phyloP scores from a whole-genome alignment of 2,797 vertebrate species.

The Gila robusta region DNA sequence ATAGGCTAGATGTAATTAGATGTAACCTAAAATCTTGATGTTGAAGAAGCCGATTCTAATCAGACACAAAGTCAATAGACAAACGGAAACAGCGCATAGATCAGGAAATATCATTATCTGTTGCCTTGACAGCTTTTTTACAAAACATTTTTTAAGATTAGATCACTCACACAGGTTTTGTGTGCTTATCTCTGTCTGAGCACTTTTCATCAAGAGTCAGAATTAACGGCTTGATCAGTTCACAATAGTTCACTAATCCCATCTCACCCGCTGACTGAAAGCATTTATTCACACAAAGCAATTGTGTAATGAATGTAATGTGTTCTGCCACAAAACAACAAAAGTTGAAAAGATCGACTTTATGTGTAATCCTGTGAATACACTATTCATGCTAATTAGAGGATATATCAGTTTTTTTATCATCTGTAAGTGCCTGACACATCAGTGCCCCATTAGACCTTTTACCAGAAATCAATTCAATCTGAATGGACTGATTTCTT shows the following conservation, averaged over 20 bases:
- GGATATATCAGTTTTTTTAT: constrained; percentile 4
- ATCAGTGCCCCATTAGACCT: constrained; percentile 4
- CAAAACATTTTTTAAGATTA: constrained; percentile 41
- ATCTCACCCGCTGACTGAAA: constrained; percentile 23
- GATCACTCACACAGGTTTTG: neutral
- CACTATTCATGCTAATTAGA: neutral
- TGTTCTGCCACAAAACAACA: neutral
- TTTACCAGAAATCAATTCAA: constrained; percentile 30
- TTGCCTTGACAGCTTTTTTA: constrained; percentile 20
- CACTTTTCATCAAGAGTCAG: constrained; percentile 14
- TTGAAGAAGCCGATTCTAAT: neutral
- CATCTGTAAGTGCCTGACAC: neutral
- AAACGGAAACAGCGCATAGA: constrained; percentile 3
- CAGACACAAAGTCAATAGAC: neutral
- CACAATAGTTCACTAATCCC: neutral
- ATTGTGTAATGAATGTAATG: neutral
- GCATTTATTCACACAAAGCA: constrained; percentile 19
- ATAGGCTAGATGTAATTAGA: neutral
- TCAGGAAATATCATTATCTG: constrained; percentile 40
- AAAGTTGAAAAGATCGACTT: neutral
- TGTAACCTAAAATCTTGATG: neutral
- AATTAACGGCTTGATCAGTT: constrained; percentile 17
- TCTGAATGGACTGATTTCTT: constrained; percentile 45
- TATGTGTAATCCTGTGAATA: neutral
- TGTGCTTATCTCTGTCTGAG: constrained; percentile 13